Evolutionary conservation across 2,797 vertebrate species (phyloP).

Genomic region (Centropyge bicolor): DNA sequence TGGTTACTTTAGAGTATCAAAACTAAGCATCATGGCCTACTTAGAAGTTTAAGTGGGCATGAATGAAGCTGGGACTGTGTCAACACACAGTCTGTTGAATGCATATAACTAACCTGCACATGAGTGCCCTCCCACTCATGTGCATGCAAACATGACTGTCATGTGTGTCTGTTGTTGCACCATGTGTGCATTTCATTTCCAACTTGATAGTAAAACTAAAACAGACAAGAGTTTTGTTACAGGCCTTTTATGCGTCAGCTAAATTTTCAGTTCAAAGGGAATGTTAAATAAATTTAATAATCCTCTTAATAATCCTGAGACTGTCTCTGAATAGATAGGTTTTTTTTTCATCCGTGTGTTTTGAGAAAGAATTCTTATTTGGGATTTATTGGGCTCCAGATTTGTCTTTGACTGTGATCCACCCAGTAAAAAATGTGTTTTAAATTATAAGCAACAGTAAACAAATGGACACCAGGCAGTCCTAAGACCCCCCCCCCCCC

Average conservation of each 20-base stretch:
- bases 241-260: not conserved
- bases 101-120: not conserved
- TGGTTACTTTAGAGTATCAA: slow-evolving; percentile 47
- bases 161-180: slow-evolving; percentile 14
- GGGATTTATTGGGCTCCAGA: not conserved
- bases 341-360: not conserved
- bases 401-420: not conserved
- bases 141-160: slow-evolving; percentile 5
- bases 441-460: slow-evolving; percentile 8
- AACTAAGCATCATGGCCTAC: slow-evolving; percentile 42
- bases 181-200: slow-evolving; percentile 4
- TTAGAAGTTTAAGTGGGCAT: slow-evolving; percentile 38
- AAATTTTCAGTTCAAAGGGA: slow-evolving; percentile 6
- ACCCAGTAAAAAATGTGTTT: not conserved
- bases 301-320: not conserved
- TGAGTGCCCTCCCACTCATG: not conserved
- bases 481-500: slow-evolving; percentile 11
- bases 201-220: slow-evolving; percentile 11
- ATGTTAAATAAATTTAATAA: not conserved
- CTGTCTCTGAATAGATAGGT: slow-evolving; percentile 9
- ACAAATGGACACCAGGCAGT: slow-evolving; percentile 36
- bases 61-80: slow-evolving; percentile 22
- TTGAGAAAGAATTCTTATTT: not conserved
- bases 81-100: slow-evolving; percentile 29
- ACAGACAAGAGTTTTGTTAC: not conserved